phyloP scores from a whole-genome alignment of 2,797 vertebrate genomes.

The Artibeus lituratus region DNA sequence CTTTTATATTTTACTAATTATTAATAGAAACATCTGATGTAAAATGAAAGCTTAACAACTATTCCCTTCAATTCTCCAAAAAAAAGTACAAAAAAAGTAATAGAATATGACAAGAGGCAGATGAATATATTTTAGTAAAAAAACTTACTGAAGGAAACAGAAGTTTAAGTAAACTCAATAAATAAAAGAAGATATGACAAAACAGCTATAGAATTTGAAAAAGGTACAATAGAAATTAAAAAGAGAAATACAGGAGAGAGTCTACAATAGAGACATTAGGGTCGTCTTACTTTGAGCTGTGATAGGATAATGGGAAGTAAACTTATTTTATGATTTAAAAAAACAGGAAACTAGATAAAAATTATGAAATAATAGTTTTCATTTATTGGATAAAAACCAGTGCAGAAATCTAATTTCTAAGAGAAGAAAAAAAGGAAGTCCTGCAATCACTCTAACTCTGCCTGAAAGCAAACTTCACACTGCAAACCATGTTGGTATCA shows the following conservation, averaged over 20 bases:
- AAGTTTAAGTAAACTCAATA: not conserved
- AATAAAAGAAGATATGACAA: not conserved
- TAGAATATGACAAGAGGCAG: not conserved
- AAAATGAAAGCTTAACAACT: not conserved
- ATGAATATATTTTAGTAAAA: not conserved
- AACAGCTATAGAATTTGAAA: not conserved
- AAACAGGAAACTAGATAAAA: not conserved
- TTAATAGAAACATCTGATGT: not conserved
- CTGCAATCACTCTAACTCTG: no score
- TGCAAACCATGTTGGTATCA: not conserved
- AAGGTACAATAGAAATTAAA: not conserved
- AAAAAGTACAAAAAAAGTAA: not conserved
- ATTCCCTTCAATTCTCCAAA: accelerated
- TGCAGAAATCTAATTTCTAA: not conserved
- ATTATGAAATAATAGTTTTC: not conserved
- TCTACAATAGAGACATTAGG: not conserved
- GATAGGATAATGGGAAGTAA: not conserved
- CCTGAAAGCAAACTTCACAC: not conserved
- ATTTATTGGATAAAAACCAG: not conserved
- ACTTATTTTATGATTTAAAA: not conserved
- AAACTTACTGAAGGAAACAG: not conserved
- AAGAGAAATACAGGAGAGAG: not conserved
- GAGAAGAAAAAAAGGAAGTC: not conserved
- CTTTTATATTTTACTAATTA: not conserved
- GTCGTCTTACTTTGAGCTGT: not conserved